These are phyloP conservation scores for Caretta caretta DNA, from an alignment of 2,113 vertebrate species.

Conservation along the genomic window DNA sequence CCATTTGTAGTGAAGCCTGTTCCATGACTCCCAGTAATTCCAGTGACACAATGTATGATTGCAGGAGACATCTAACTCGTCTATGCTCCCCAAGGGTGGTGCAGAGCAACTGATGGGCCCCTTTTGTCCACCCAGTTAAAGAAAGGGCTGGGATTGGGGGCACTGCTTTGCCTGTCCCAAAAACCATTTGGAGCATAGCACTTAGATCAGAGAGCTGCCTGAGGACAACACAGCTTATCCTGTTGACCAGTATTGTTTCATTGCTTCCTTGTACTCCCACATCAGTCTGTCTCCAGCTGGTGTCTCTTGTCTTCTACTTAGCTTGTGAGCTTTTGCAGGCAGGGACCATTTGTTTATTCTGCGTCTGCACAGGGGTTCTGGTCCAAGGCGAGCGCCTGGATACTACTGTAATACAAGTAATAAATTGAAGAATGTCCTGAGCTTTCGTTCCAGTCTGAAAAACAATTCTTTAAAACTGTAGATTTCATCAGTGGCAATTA, in stretches of 20 bases:
- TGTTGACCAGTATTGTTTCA: not conserved
- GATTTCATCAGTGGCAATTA: not conserved
- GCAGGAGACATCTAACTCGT: not conserved
- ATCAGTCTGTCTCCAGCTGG: not conserved
- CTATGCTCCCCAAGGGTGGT: not conserved
- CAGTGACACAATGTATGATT: not conserved
- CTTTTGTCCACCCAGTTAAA: accelerated
- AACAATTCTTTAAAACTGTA: not conserved
- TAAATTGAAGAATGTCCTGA: not conserved
- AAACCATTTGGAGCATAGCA: not conserved
- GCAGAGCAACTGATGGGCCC: not conserved
- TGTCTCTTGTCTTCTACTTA: not conserved
- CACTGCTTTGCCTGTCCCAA: not conserved
- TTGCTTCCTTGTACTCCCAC: not conserved
- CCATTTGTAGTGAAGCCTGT: not conserved
- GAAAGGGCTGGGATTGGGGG: not conserved
- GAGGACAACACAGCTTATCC: not conserved
- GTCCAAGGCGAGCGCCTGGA: accelerated
- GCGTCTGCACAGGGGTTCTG: not conserved
- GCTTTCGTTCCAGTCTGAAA: not conserved
- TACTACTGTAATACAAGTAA: not conserved
- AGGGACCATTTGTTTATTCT: not conserved
- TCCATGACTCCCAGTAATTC: not conserved
- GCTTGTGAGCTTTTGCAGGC: not conserved
- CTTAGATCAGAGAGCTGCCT: not conserved